A percentile compares a stretch with the other conserved stretches of the same genome.
Evolutionary conservation across 2,888 invertebrate genomes (phyloP).

Genomic region (Erebia palarica): DNA sequence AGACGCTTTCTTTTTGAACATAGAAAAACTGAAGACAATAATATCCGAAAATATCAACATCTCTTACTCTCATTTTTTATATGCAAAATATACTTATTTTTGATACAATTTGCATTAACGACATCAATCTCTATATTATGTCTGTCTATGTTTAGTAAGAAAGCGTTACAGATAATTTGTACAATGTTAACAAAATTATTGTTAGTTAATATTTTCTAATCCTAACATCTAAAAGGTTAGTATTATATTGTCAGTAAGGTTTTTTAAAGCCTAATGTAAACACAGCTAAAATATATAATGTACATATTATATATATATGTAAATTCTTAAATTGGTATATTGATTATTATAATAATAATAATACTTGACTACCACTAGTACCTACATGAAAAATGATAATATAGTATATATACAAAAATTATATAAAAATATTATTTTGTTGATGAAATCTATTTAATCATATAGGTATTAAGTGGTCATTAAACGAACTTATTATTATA

Average conservation of each 20-base stretch:
- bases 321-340: too few relatives aligned
- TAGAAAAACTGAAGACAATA: neutral
- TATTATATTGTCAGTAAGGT: neutral
- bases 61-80: conserved; percentile 9
- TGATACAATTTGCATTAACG: conserved; percentile 31
- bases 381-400: too few relatives aligned
- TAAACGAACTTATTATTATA: too few relatives aligned
- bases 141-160: conserved; percentile 21
- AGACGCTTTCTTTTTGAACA: conserved; percentile 26
- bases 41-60: neutral
- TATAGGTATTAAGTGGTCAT: too few relatives aligned
- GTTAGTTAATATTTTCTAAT: conserved; percentile 9
- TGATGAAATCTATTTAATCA: too few relatives aligned
- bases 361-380: too few relatives aligned
- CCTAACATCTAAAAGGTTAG: neutral
- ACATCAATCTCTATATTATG: neutral
- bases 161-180: conserved; percentile 1
- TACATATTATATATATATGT: neutral
- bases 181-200: neutral
- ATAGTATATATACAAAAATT: too few relatives aligned
- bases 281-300: neutral
- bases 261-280: neutral
- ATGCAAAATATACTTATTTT: conserved; percentile 39
- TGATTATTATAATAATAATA: too few relatives aligned
- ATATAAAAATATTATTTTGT: too few relatives aligned